Base-by-base conservation (phyloP, 2,888 invertebrate genomes). In the Polydrusus cervinus region DNA sequence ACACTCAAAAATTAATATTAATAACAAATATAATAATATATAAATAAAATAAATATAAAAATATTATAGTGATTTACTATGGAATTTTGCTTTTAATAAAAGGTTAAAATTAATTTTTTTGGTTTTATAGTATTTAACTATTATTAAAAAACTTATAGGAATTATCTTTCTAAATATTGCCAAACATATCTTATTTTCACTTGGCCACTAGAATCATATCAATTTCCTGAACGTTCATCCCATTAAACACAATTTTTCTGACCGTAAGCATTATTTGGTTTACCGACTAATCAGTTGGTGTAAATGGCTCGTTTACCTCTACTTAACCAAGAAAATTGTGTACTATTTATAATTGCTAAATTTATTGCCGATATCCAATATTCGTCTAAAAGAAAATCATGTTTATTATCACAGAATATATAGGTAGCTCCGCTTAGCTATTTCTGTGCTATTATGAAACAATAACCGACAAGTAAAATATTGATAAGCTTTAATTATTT, bases 241-340 rank as follows among this genome's bases (percentile, higher is more conserved):
- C 43, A 60, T 18, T 34, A 30, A 14, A 69, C 8, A 45, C 69
- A 69, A 18, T 57, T 6, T 57, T 69, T 60, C 0, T 40, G 1
- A 30, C 60, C 60, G 10, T 9, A 2, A 11, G 2, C n/a, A 25
- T n/a, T n/a, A n/a, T n/a, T n/a, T n/a, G 69, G 69, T 20, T 69
- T 45, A 30, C 34, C 57, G 10, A 25, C 25, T 10, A 60, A 43
- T 60, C 69, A 69, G 40, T 67, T 16, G 13, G 67, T 67, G 43
- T 55, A 67, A 43, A 67, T 20, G 38, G 67, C 55, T 13, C 43
- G 7, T 9, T 53, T 67, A 10, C 67, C 67, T 20, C 55, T 55
- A 38, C 43, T 53, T 9, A 65, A 65, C 67, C 67, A 67, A 25
- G 38, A 67, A 43, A 20, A 67, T 20, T 67, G 67, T 0, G 1